These are phyloP conservation scores for Ceratosolen solmsi DNA, from an alignment of 1,140 invertebrate genomes.

Conservation along the genomic window DNA sequence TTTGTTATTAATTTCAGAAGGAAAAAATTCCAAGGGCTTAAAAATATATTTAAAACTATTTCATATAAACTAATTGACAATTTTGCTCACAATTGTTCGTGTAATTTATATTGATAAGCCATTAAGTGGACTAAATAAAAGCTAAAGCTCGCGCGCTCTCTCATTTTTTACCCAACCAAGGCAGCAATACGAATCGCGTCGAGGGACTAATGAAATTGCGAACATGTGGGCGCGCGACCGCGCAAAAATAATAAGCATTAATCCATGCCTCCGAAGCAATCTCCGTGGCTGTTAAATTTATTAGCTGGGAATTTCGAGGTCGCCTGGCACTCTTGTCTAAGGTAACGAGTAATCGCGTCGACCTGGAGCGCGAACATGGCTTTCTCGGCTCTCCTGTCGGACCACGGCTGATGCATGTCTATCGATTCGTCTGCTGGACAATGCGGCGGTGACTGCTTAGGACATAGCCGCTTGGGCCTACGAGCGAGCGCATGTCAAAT, in stretches of 20 bases:
- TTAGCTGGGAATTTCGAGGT: neutral
- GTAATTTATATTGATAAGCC: too few species aligned
- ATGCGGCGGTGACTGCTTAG: neutral
- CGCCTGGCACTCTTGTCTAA: neutral
- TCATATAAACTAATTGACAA: too few species aligned
- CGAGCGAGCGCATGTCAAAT: too few species aligned
- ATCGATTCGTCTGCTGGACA: neutral
- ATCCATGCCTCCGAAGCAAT: too few species aligned
- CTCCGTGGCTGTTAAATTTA: slow-evolving; percentile 3
- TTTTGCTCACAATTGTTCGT: too few species aligned
- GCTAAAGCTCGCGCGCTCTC: too few species aligned
- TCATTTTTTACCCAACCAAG: too few species aligned
- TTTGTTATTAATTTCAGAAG: too few species aligned
- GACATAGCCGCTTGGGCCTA: too few species aligned
- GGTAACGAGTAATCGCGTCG: neutral
- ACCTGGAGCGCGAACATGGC: neutral
- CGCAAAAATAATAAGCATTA: neutral
- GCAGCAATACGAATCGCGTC: neutral
- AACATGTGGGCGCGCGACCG: neutral
- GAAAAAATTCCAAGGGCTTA: too few species aligned
- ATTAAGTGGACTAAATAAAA: too few species aligned
- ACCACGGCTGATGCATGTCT: neutral
- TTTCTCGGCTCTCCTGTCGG: neutral
- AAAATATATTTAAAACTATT: too few species aligned
- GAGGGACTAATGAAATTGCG: neutral